Percentiles rank a stretch among this genome's conserved stretches.
These are phyloP conservation scores for Probosciger aterrimus DNA, from an alignment of 2,113 vertebrate species.

Conservation along the genomic window DNA sequence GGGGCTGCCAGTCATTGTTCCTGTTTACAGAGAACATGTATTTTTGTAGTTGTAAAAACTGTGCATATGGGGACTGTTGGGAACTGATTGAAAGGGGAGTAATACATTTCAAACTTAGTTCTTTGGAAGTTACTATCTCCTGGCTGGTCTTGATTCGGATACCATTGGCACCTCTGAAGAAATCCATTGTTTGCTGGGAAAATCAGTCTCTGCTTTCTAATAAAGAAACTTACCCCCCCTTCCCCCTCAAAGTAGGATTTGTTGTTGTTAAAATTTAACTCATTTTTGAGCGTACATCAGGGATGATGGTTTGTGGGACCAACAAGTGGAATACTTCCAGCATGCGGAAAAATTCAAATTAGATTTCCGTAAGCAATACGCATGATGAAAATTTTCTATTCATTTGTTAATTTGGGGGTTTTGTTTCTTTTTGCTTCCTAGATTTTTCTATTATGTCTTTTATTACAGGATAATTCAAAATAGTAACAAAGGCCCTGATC, in stretches of 20 bases:
- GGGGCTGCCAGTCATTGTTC: constrained; percentile 48
- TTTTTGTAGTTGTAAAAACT: neutral
- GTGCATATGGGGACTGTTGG: neutral
- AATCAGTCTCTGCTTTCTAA: neutral
- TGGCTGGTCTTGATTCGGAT: neutral
- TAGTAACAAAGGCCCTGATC: neutral
- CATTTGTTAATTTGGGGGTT: neutral
- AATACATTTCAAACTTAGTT: neutral
- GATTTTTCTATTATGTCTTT: neutral
- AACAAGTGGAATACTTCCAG: neutral
- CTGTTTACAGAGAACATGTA: constrained; percentile 41
- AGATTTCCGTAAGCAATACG: neutral
- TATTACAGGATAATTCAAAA: neutral
- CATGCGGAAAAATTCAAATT: neutral
- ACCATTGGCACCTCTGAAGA: neutral
- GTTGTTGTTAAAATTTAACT: neutral
- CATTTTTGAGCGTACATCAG: neutral
- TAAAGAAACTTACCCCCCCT: neutral
- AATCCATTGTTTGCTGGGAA: neutral
- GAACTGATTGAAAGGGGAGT: neutral
- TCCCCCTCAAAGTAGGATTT: neutral
- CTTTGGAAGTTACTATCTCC: neutral
- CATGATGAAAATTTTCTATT: neutral
- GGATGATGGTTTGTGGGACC: neutral
- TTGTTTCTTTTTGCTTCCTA: neutral